Base-by-base conservation (phyloP, 2,113 vertebrate species). In the Nothoprocta perdicaria region DNA sequence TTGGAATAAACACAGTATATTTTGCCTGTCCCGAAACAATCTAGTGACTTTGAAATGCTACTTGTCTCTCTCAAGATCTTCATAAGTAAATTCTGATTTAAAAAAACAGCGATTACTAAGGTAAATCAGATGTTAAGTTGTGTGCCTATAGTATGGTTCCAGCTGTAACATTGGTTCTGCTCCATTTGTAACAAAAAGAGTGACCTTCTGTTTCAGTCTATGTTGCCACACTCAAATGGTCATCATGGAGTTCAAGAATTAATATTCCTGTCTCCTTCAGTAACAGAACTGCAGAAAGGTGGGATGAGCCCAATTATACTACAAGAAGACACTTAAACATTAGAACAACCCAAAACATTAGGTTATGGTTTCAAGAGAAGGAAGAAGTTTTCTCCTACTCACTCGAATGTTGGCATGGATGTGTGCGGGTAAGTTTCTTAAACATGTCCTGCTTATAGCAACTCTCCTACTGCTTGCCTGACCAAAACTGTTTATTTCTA, bases 61-160 rank as follows among this genome's bases (percentile, higher is more conserved):
- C n/a, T 12, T 27, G 14, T 57, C 43, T 69, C 66, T 88, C 58
- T 27, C 11, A 65, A 52, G 26, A 58, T 46, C 74, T 86, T 22
- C 77, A 68, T 63, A 74, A 88, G 21, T 27, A 3, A 31, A 10
- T 55, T 66, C 89, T 83, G 60, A 84, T 23, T 26, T 91, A 93
- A 62, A 62, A 92, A 95, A 92, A 74, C 68, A 90, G 3, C 17
- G 15, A 53, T 74, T 67, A 48, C 60, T 85, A 79, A 92, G 55
- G 72, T 80, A 81, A 94, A 55, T 35, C 5, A 43, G 50, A 83
- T 18, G 29, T 43, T 95, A 58, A 40, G 79, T 72, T 84, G 74
- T 84, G 18, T 40, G 31, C n/a, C 80, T 88, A 61, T 6, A 4
- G n/a, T 60, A 61, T 14, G 50, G 69, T 66, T 92, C 74, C 43